Base-by-base conservation (phyloP, 2,888 invertebrate species). In the Melieria picta region DNA sequence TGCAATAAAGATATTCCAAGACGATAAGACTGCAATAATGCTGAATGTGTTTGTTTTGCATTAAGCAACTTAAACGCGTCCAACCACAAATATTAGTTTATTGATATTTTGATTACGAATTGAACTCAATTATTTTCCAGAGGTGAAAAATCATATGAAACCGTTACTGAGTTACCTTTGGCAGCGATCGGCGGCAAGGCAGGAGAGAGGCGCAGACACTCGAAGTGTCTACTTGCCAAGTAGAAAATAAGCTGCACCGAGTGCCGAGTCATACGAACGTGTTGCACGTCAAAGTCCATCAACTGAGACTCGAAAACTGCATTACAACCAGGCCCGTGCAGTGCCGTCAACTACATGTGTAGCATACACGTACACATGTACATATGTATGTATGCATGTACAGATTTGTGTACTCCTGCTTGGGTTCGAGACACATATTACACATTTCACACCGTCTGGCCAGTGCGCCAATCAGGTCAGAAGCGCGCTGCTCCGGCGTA, bases 1-100 rank as follows among this genome's bases (percentile, higher is more conserved):
- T 50, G 66, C 63, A 73, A 73, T 70, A 73, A 72, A 72, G 72
- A 72, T 72, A 70, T 61, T 64, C 56, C 5, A 57, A 42, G 11
- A 71, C 64, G 71, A 71, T 71, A 73, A 68, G 69, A 7, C 57
- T n/a, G 52, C 68, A 71, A 71, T 71, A 62, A 71, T 65, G 62
- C 30, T 68, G 45, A 71, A 65, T 55, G 64, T 73, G 61, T 73
- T 73, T 71, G 55, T 55, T 65, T 48, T 46, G 50, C 48, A 65
- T 71, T 67, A 61, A 65, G 9, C 60, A 70, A 16, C 58, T 52
- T 52, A 61, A 60, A 65, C 47, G 56, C 52, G 45, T 56, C 55
- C 46, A 50, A 68, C 69, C 66, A 50, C 52, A 58, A 55, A 66
- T 57, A 73, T 50, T 48, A 47, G 42, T 60, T 47, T 73, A 55